Percentiles rank a stretch among this genome's conserved stretches.
These are phyloP conservation scores for Sarcophaga rosellei DNA, from an alignment of 2,888 invertebrate genomes.

Conservation along the genomic window DNA sequence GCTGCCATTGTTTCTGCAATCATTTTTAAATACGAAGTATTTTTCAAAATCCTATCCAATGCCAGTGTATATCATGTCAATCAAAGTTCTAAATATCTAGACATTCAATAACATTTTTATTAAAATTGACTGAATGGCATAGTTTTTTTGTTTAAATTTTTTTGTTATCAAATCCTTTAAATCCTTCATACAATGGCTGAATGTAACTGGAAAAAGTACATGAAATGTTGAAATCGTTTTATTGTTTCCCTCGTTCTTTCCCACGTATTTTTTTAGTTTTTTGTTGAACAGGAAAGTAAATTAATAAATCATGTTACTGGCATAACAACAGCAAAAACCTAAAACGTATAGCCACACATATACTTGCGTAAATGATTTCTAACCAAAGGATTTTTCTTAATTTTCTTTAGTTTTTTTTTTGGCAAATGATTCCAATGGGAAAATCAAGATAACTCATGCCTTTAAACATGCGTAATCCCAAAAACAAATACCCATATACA, in stretches of 20 bases:
- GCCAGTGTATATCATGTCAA: constrained; percentile 23
- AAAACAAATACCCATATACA: neutral
- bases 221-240: constrained; percentile 19
- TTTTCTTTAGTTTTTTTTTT: constrained; percentile 9
- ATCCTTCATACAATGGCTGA: constrained; percentile 16
- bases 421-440: constrained; percentile 42
- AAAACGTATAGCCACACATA: neutral
- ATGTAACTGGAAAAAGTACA: neutral
- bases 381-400: neutral
- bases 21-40: too few relatives aligned
- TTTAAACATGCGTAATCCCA: neutral
- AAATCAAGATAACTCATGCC: constrained; percentile 25
- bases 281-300: constrained; percentile 49
- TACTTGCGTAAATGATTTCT: too few relatives aligned
- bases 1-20: too few relatives aligned
- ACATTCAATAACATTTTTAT: constrained; percentile 21
- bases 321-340: constrained; percentile 3
- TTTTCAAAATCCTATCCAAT: neutral
- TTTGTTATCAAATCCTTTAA: constrained; percentile 18
- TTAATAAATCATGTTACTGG: constrained; percentile 64
- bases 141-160: neutral
- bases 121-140: constrained; percentile 23
- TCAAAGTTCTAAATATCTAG: constrained; percentile 24
- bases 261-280: neutral
- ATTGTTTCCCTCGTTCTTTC: constrained; percentile 40